A percentile compares a stretch with the other conserved stretches of the same genome.
Evolutionary conservation across 2,113 vertebrate genomes (phyloP).

Genomic region (Dolichotis patagonum): DNA sequence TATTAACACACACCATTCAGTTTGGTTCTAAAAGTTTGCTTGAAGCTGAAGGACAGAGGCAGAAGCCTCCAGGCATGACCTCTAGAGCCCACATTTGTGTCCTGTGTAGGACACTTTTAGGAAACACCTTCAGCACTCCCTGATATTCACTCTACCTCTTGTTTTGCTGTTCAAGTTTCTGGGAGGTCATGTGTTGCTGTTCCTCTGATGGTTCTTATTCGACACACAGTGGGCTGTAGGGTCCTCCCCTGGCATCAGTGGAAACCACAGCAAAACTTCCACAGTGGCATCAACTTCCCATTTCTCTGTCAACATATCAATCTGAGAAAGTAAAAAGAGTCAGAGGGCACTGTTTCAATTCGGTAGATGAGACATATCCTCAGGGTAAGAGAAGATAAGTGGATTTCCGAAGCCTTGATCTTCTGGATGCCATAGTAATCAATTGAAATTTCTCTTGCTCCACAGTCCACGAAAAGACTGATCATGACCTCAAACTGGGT

Average conservation of each 20-base stretch:
- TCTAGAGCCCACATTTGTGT: too few species aligned
- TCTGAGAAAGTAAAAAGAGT: background rate
- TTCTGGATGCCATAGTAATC: too few species aligned
- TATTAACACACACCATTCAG: background rate
- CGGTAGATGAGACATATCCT: background rate
- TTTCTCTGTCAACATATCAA: conserved; percentile 33
- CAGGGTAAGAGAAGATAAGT: accelerated
- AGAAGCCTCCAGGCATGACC: background rate
- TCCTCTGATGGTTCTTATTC: accelerated
- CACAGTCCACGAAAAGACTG: too few species aligned
- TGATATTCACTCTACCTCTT: background rate
- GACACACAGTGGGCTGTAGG: background rate
- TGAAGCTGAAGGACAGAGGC: background rate
- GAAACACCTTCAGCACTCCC: accelerated
- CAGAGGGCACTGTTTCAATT: background rate
- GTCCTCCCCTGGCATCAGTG: conserved; percentile 14
- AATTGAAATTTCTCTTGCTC: too few species aligned
- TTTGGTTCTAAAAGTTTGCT: too few species aligned
- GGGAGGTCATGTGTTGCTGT: accelerated
- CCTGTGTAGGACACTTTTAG: accelerated
- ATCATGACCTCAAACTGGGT: too few species aligned
- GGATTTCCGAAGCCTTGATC: background rate
- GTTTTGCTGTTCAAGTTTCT: background rate
- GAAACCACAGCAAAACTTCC: conserved; percentile 46
- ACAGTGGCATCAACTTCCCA: conserved; percentile 1